Conservation (phyloP, 1,140 invertebrate species). For the Drosophila baimaii region DNA sequence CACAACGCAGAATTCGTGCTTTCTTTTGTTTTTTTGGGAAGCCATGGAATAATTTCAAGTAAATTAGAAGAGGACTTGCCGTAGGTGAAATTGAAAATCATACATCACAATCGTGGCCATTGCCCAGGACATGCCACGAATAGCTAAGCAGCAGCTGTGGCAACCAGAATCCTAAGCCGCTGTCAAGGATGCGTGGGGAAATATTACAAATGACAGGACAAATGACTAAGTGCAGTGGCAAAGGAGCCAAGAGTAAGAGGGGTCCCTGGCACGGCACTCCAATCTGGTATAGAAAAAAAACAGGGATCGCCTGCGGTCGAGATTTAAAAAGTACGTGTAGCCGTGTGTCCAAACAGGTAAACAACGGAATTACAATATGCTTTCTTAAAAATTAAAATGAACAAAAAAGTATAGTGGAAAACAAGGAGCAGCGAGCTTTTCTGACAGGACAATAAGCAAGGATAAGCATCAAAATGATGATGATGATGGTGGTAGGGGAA, state of each 20-base stretch:
- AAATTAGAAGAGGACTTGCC: slow-evolving; percentile 39
- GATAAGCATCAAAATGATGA: slow-evolving; percentile 68
- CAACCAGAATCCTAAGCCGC: slow-evolving; percentile 59
- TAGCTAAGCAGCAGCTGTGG: slow-evolving; percentile 60
- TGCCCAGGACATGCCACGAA: slow-evolving; percentile 64
- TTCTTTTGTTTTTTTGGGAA: background rate
- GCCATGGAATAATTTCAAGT: slow-evolving; percentile 34
- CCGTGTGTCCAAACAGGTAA: slow-evolving; percentile 60
- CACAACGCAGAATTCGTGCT: background rate
- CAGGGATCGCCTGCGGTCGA: slow-evolving; percentile 62
- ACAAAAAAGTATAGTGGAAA: slow-evolving; percentile 26
- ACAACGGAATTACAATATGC: slow-evolving; percentile 81
- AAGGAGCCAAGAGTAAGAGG: slow-evolving; percentile 15
- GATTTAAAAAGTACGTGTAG: slow-evolving; percentile 63
- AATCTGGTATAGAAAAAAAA: slow-evolving; percentile 58
- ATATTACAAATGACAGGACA: slow-evolving; percentile 77
- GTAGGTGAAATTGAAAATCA: slow-evolving; percentile 72
- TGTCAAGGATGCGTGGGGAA: slow-evolving; percentile 66
- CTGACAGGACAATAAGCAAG: slow-evolving; percentile 78
- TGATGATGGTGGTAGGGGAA: slow-evolving; percentile 32
- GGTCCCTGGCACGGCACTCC: slow-evolving; percentile 54
- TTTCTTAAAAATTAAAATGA: slow-evolving; percentile 78
- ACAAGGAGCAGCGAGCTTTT: slow-evolving; percentile 32
- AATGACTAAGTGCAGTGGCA: slow-evolving; percentile 58
- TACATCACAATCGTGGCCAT: slow-evolving; percentile 72